phyloP scores from a whole-genome alignment of 1,140 invertebrate species.

The Cecropterus lyciades region DNA sequence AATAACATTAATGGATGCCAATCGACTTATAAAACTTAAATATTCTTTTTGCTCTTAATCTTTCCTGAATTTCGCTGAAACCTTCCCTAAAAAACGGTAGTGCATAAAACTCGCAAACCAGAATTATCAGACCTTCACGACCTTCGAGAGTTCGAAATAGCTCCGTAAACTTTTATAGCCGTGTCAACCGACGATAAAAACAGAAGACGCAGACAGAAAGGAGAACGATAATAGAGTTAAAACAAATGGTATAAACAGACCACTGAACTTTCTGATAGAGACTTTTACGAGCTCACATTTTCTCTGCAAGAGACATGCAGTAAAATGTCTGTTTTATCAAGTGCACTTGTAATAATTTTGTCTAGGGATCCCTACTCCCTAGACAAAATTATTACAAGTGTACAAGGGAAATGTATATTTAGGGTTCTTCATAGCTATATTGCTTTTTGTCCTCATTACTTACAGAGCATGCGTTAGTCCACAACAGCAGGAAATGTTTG shows the following conservation, averaged over 20 bases:
- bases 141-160: background rate
- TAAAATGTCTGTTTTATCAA: conserved; percentile 4
- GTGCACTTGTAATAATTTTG: background rate
- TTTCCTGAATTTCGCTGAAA: too few relatives aligned
- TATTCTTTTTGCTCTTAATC: too few relatives aligned
- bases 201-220: conserved; percentile 3
- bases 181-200: conserved; percentile 11
- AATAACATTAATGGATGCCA: too few relatives aligned
- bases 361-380: too few relatives aligned
- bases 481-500: too few relatives aligned
- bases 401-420: too few relatives aligned
- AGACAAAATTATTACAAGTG: too few relatives aligned
- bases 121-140: background rate
- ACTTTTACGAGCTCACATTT: conserved; percentile 16
- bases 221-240: background rate
- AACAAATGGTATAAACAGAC: conserved; percentile 5
- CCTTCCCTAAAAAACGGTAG: background rate
- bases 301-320: conserved; percentile 6
- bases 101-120: background rate
- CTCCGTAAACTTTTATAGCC: conserved; percentile 14
- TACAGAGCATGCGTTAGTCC: too few relatives aligned
- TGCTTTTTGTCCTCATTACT: too few relatives aligned
- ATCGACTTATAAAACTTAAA: too few relatives aligned
- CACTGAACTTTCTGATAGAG: conserved; percentile 15
- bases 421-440: too few relatives aligned